These are phyloP conservation scores for Chelonoidis abingdonii DNA, from an alignment of 2,113 vertebrate genomes.

Conservation along the genomic window DNA sequence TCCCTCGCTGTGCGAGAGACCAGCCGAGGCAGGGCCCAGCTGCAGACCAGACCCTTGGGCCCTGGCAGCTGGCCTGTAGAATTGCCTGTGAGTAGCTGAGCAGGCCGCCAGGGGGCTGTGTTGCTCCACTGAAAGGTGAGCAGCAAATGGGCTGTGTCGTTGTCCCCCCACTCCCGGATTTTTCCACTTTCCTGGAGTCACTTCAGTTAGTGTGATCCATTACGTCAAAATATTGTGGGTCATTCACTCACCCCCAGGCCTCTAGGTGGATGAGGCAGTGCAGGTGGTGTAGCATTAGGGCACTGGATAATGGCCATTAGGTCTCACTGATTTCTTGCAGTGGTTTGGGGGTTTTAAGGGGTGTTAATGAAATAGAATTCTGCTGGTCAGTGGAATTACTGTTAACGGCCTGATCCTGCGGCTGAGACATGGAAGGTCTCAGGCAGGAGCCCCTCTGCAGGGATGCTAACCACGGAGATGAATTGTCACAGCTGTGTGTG, in stretches of 20 bases:
- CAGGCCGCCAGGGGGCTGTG: not conserved
- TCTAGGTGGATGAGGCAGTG: not conserved
- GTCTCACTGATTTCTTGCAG: not conserved
- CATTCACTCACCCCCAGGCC: not conserved
- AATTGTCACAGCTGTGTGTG: not conserved
- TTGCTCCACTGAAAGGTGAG: not conserved
- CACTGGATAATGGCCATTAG: not conserved
- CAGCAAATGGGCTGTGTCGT: not conserved
- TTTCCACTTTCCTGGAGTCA: not conserved
- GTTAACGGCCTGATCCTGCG: not conserved
- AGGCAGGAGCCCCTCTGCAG: not conserved
- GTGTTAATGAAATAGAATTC: not conserved
- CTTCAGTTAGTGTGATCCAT: not conserved
- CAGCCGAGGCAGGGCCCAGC: not conserved
- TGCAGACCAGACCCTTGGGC: not conserved
- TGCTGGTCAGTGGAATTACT: not conserved
- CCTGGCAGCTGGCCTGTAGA: not conserved
- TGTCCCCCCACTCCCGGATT: rapidly evolving
- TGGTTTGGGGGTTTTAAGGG: not conserved
- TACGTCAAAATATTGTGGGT: not conserved
- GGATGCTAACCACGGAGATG: not conserved
- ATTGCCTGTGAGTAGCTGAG: too few species aligned
- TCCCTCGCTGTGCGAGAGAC: not conserved
- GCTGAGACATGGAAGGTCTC: not conserved
- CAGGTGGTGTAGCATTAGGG: not conserved